These are phyloP conservation scores for Piprites chloris DNA, from an alignment of 2,113 vertebrate species.

Conservation along the genomic window DNA sequence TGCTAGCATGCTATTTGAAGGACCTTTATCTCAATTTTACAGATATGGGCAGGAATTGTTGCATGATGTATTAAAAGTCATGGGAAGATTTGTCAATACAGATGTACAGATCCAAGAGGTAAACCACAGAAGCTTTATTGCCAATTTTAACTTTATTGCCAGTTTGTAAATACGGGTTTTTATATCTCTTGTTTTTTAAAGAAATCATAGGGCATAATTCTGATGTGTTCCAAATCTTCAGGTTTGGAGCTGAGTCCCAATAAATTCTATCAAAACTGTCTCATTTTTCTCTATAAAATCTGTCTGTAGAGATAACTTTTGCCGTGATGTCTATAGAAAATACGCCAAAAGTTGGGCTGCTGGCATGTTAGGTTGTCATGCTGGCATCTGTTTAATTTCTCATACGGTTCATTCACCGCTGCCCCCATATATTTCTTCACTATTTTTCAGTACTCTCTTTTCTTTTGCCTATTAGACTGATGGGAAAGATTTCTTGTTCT, in stretches of 20 bases:
- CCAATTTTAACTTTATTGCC: not conserved
- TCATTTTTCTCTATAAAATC: not conserved
- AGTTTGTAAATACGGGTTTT: not conserved
- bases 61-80: not conserved
- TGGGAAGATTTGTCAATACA: slow-evolving; percentile 63
- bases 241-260: not conserved
- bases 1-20: not conserved
- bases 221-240: not conserved
- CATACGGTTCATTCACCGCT: not conserved
- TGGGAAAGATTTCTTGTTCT: not conserved
- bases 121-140: not conserved
- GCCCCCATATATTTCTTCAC: not conserved
- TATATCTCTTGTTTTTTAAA: not conserved
- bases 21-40: not conserved
- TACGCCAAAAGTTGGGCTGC: not conserved
- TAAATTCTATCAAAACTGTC: not conserved
- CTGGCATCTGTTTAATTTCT: not conserved
- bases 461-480: not conserved
- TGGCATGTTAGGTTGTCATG: not conserved
- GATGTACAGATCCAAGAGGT: slow-evolving; percentile 74
- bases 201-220: not conserved
- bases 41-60: slow-evolving; percentile 60
- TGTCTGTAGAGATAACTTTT: not conserved
- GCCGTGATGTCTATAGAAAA: not conserved
- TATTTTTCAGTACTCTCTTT: not conserved